Base-by-base conservation (phyloP, 1,140 invertebrate species). In the Lutraria rhynchaena region DNA sequence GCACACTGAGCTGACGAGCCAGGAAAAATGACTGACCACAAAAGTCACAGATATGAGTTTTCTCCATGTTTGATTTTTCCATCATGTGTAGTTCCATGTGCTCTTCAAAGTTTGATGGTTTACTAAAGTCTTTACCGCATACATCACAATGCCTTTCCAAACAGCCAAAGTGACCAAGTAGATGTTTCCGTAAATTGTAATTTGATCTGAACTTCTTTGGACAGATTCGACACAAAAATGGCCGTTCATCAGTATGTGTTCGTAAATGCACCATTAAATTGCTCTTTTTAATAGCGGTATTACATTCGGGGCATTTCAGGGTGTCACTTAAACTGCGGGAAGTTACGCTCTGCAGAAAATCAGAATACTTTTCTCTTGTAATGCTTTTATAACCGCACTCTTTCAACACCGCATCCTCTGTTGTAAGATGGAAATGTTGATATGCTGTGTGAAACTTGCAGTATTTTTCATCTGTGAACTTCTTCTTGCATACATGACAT, bases 1-100 rank as follows among this genome's bases (percentile, higher is more conserved):
- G 95, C 85, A 94, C 94, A 44, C 93, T 92, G 7, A 95, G 91
- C 83, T 93, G 93, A 51, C 93, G 93, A 63, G 94, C 94, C 88
- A 69, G 92, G 44, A 76, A 74, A 65, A 95, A 95, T 15, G 93
- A 92, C 37, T 93, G 92, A 15, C 93, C 94, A 88, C 95, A 96
- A 0, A 93, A 92, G 2, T 93, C 93, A 86, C 95, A 96, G 31
- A 93, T 86, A 22, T 82, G 58, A 27, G 82, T 73, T 41, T 87
- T 92, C 51, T 85, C 76, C 24, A 67, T 82, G 33, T 84, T 85
- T n/a, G 70, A 78, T 70, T 86, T 88, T 61, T 89, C 78, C 51
- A 76, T 86, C 3, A 83, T 76, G 81, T 90, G 89, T 19, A 85
- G 73, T 31, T 67, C 70, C 82, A 89, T 85, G 83, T 91, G 90